phyloP scores from a whole-genome alignment of 1,140 invertebrate genomes.

The Drosophila athabasca region DNA sequence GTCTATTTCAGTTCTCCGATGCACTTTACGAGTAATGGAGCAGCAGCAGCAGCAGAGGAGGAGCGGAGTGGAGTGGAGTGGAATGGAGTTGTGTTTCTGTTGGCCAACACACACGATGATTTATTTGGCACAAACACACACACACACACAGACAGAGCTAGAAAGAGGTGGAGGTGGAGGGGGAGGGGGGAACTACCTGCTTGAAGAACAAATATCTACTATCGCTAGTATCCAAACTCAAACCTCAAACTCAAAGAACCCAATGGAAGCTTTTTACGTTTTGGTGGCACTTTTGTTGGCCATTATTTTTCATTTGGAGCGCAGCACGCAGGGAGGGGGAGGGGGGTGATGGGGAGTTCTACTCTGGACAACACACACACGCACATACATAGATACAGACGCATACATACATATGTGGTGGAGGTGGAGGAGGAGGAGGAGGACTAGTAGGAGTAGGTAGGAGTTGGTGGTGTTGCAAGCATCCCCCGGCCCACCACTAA shows the following conservation, averaged over 20 bases:
- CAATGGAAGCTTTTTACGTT: slow-evolving; percentile 59
- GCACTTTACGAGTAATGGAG: slow-evolving; percentile 67
- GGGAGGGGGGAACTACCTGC: slow-evolving; percentile 23
- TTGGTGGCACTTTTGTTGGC: slow-evolving; percentile 75
- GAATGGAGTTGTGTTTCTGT: slow-evolving; percentile 52
- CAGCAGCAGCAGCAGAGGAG: slow-evolving; percentile 16
- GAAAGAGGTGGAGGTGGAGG: slow-evolving; percentile 8
- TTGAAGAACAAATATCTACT: slow-evolving; percentile 53
- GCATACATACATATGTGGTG: too few species aligned
- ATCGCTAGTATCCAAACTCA: slow-evolving; percentile 8
- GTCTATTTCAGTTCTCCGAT: slow-evolving; percentile 80
- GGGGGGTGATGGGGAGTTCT: slow-evolving; percentile 2
- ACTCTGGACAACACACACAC: not conserved
- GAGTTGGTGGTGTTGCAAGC: too few species aligned
- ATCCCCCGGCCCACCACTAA: not conserved
- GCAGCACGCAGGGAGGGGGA: slow-evolving; percentile 31
- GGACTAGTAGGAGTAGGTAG: too few species aligned
- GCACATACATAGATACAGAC: too few species aligned
- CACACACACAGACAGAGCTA: slow-evolving; percentile 1
- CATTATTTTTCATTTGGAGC: slow-evolving; percentile 78
- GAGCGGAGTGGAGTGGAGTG: slow-evolving; percentile 5
- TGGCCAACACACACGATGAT: slow-evolving; percentile 72
- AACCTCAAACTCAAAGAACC: not conserved
- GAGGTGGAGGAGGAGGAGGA: too few species aligned
- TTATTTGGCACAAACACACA: slow-evolving; percentile 75